Evolutionary conservation across 1,140 invertebrate species (phyloP).

Genomic region (Vollenhovia emeryi): DNA sequence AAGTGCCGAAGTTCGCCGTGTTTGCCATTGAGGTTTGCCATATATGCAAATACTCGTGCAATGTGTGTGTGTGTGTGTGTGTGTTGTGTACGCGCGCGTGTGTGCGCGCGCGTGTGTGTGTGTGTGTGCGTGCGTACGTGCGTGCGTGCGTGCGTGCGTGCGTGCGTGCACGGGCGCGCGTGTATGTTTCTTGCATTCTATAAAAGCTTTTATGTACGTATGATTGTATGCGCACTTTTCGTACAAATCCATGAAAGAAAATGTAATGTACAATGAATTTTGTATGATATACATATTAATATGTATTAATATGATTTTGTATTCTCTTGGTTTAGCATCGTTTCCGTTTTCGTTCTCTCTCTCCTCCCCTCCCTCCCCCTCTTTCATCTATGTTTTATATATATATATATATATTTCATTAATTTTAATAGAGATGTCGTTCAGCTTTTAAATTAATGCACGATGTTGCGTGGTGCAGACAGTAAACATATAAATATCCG

Average conservation of each 20-base stretch:
- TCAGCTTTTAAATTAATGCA: constrained; percentile 72
- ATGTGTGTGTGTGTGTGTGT: background rate
- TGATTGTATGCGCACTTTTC: constrained; percentile 46
- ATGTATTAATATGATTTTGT: constrained; percentile 75
- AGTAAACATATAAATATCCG: constrained; percentile 50
- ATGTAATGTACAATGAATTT: constrained; percentile 79
- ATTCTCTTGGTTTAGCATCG: constrained; percentile 75
- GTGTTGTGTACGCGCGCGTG: background rate
- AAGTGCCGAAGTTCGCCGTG: constrained; percentile 1
- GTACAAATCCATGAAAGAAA: constrained; percentile 70
- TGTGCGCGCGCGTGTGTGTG: constrained; percentile 6
- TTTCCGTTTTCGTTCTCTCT: constrained; percentile 62
- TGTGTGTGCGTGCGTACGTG: background rate
- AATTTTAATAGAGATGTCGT: constrained; percentile 77
- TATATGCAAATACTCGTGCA: background rate
- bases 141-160: constrained; percentile 13
- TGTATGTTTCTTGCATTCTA: constrained; percentile 49
- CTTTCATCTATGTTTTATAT: constrained; percentile 68
- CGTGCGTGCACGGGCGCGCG: constrained; percentile 38
- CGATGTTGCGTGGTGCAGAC: constrained; percentile 53
- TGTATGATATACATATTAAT: constrained; percentile 79
- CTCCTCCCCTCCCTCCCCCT: no score
- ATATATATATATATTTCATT: constrained; percentile 72
- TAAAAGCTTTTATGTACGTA: constrained; percentile 17
- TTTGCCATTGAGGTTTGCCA: background rate